phyloP scores from a whole-genome alignment of 2,113 vertebrate genomes.

The Lota lota region DNA sequence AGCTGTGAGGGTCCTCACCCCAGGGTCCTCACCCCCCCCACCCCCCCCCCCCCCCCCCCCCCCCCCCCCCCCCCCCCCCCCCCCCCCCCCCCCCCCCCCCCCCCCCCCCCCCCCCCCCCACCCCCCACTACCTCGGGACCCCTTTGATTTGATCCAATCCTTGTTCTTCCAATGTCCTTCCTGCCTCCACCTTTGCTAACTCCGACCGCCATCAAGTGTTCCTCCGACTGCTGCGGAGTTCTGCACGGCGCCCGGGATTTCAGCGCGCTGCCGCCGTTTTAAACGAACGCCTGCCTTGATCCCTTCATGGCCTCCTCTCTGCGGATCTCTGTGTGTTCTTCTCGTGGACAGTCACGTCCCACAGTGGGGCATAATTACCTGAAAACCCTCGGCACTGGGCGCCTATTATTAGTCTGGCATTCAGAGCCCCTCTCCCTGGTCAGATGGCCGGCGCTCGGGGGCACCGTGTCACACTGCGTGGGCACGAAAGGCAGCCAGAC shows the following conservation, averaged over 20 bases:
- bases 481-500: conserved; percentile 76
- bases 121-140: conserved; percentile 39
- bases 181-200: conserved; percentile 33
- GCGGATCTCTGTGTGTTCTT: no score
- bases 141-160: conserved; percentile 37
- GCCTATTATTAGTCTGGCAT: conserved; percentile 72
- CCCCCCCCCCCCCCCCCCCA: conserved; percentile 40
- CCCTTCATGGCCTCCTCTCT: no score
- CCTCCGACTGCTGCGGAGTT: conserved; percentile 26
- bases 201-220: no score
- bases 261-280: background rate
- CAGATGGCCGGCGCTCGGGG: conserved; percentile 80
- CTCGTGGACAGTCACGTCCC: conserved; percentile 54
- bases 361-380: conserved; percentile 72
- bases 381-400: conserved; percentile 60
- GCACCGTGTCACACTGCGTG: conserved; percentile 77
- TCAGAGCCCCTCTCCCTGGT: conserved; percentile 68
- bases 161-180: conserved; percentile 55
- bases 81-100: conserved; percentile 48
- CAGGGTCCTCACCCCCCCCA: conserved; percentile 39
- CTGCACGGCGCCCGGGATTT: conserved; percentile 7
- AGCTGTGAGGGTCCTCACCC: conserved; percentile 56
- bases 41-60: conserved; percentile 48
- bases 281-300: conserved; percentile 9
- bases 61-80: conserved; percentile 48